Base-by-base conservation (phyloP, 2,113 vertebrate species). In the Xiphophorus maculatus region DNA sequence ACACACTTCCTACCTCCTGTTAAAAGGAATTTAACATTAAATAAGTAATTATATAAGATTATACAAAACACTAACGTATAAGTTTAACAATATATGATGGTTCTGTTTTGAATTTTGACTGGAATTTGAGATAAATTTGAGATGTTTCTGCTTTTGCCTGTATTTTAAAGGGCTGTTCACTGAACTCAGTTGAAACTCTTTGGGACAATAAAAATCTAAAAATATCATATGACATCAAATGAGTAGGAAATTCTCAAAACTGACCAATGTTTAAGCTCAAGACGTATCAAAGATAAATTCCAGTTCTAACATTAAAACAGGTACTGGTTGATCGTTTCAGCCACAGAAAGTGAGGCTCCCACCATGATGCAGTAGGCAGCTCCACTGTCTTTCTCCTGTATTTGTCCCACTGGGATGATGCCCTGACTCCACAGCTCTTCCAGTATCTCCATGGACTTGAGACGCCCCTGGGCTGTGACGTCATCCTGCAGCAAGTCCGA, bases 401-500 rank as follows among this genome's bases (percentile, higher is more conserved):
- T 90, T 42, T 84, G 86, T 33, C 84, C 94, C 54, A 40, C 63
- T 5, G 94, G 93, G 81, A 97, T 96, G 91, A 96, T 96, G 76
- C 96, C 95, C 81, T 97, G 94, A 63, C 84, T 93, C 75, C 93
- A 94, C 66, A 97, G 90, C 84, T 98, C 95, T 77, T 97, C 92
- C 82, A 97, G 91, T 81, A 97, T 95, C 11, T 96, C 95, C 65
- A 93, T 94, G 81, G 95, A 95, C 37, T 92, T 91, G 25, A 81
- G 92, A 42, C 93, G 92, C 64, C 94, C 92, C 30, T 66, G 62
- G 9, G 68, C 66, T 63, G 58, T 27, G 32, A 28, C 29, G 2
- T 79, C 73, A 86, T 92, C 84, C 68, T 83, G 86, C 69, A 71
- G 58, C 3, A 93, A 71, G 63, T 87, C 77, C 37, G 73, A 73